Evolutionary conservation across 2,888 invertebrate genomes (phyloP), one percentile per base, ranked within the genome.

Genomic region (Carpatolechia fugitivella): DNA sequence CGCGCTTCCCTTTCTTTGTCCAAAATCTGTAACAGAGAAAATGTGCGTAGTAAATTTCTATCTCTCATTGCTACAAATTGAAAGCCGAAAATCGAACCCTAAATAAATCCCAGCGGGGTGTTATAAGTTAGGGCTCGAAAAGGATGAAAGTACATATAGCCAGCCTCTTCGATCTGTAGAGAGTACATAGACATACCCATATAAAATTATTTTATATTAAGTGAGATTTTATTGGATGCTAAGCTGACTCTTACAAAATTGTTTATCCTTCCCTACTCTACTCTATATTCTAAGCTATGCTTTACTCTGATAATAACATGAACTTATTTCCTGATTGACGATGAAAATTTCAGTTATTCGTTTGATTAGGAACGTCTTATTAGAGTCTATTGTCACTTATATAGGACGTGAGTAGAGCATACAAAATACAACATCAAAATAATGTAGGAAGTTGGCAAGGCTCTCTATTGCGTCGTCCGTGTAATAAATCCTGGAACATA

Each of bases 401-500:
- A n/a, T n/a, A n/a, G n/a, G n/a, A n/a, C 10, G 11, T 20, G 35
- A 20, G 49, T 49, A 31, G 4, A 20, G 11, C 36, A 50, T 46
- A 40, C 49, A 24, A 33, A 36, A 46, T 14, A 11, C 40, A 49
- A 41, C 14, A 54, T 56, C 54, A 54, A 51, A 51, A 47, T 57
- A 51, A 54, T 54, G 40, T 36, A 55, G 58, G 58, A 58, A 56
- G 58, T 58, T 58, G 56, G 58, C 55, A 50, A 16, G 14, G 55
- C 50, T 29, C 16, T 30, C 36, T 36, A 24, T 52, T 54, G 52
- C 49, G 46, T 55, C 35, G 48, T 47, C 33, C 16, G 52, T 31
- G 35, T 50, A 48, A 48, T 55, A 52, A 58, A 55, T 58, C 38
- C 41, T 57, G 40, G 40, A 48, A 31, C 52, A 41, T 52, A 36